Base-by-base conservation (phyloP, 1,140 invertebrate species). In the Macrotrachela quadricornifera region DNA sequence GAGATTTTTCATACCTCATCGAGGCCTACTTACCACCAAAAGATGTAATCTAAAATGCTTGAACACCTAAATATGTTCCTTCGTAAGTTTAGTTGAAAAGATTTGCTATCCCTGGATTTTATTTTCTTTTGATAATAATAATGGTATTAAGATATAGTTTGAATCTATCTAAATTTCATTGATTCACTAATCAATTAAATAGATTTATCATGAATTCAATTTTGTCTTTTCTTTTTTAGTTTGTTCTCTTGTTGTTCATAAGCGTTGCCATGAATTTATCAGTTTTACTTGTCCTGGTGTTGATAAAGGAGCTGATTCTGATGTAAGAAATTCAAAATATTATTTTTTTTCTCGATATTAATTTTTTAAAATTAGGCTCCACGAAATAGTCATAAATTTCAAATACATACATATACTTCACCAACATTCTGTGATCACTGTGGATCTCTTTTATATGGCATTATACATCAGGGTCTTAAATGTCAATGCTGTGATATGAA, bases 381-480 rank as follows among this genome's bases (percentile, higher is more conserved):
- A 36, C 15, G 48, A 17, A 67, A 69, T 56, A 81, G 82, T 71
- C 90, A 96, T 76, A 84, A 85, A 73, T 94, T 94, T 78, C 81
- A 81, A 71, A 73, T 79, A 59, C 83, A 91, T 74, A 92, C 87
- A 56, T 97, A 95, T 75, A 81, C 81, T 67, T 92, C 87, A 68
- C 92, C 92, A 46, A 84, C 91, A 58, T 99, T 99, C 77, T 97
- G 92, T 76, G 92, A 99, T 75, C 92, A 97, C 74, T 99, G 92
- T 73, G 92, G 92, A 58, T 94, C 90, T 55, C 76, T 99, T 56
- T 78, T 91, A 59, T 90, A 90, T 74, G 86, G 86, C 58, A 77
- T 91, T 62, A 76, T 88, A 62, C 84, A 90, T 71, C 86, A 90
- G 74, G 85, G 84, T 66, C 80, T 85, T 73, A 90, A 91, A 76